Base-by-base conservation (phyloP, 2,113 vertebrate species). In the Crotophaga sulcirostris region DNA sequence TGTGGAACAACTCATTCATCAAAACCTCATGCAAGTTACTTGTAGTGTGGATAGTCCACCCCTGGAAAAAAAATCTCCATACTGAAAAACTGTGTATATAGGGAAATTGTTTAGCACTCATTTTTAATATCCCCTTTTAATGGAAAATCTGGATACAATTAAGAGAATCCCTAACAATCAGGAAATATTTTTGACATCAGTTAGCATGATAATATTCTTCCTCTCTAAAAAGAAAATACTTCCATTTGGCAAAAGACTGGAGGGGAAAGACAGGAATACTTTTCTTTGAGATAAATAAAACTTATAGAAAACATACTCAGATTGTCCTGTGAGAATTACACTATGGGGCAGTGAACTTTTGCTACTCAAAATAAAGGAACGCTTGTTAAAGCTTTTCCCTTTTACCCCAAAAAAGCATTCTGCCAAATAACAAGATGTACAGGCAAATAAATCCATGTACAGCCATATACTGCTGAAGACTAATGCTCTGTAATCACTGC, bases 391-490 rank as follows among this genome's bases (percentile, higher is more conserved):
- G 31, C 88, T 63, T 85, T 69, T 72, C 54, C 36, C 18, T 54
- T 91, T 96, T 73, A 82, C 54, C 47, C n/a, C 8, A 23, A 69
- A 74, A 55, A 28, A 73, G 33, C 55, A 44, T 42, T 40, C 69
- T 64, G 78, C 75, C 91, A 92, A 96, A 80, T 75, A 82, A 81
- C 73, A 89, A 92, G 36, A 60, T 73, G 72, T 81, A 69, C 62
- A 85, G 51, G 60, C 34, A 93, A 92, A 74, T 56, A 94, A 94
- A 94, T 60, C 82, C 54, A 33, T 5, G 38, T 29, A 62, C 44
- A 36, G 10, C 25, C 29, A 54, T 60, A 59, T n/a, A 47, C 47
- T 58, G 34, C 21, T 25, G 20, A 69, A 82, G 47, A 59, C 62
- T 90, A 91, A 74, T 12, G 13, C 47, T 51, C 51, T 15, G 7